Base-by-base conservation (phyloP, 2,113 vertebrate species). In the Nipponia nippon region DNA sequence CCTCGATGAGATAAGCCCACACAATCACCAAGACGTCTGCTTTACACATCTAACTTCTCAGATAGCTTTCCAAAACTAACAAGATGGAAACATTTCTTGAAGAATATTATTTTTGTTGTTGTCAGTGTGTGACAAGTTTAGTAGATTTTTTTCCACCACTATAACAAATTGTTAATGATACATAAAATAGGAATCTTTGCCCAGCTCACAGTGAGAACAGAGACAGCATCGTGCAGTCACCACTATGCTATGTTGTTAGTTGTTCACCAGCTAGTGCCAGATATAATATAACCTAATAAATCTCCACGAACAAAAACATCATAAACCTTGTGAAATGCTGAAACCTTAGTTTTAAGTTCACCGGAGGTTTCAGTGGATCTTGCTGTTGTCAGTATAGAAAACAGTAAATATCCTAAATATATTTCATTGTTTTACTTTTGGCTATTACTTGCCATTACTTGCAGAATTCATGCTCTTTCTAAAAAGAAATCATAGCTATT, bases 291-390 rank as follows among this genome's bases (percentile, higher is more conserved):
- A 70, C 13, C 44, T 84, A 81, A 91, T 81, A 87, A 93, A 88
- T 58, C 53, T 83, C 16, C 46, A 86, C 49, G 78, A 87, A 76
- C 26, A 86, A 97, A 94, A 93, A 70, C 83, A 95, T 44, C 25
- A 73, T 29, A n/a, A 66, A 59, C 44, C 16, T 77, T 67, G 58
- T 52, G 89, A 91, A 55, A 67, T 44, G n/a, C 55, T 50, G 46
- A 82, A 83, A 50, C 40, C 58, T 96, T 84, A 77, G 38, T 72
- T 97, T 96, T 88, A 94, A 90, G 69, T 92, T 95, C 82, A 73
- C 4, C 50, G 89, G 61, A 87, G 40, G 42, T 90, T 94, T 89
- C 46, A 16, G 46, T 73, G 83, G 29, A 75, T 46, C 66, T 87
- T 94, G 49, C 36, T 52, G 17, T 79, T 88, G 34, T 90, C 67